Evolutionary conservation across 2,888 invertebrate genomes (phyloP).

Genomic region (Pachymerium ferrugineum): DNA sequence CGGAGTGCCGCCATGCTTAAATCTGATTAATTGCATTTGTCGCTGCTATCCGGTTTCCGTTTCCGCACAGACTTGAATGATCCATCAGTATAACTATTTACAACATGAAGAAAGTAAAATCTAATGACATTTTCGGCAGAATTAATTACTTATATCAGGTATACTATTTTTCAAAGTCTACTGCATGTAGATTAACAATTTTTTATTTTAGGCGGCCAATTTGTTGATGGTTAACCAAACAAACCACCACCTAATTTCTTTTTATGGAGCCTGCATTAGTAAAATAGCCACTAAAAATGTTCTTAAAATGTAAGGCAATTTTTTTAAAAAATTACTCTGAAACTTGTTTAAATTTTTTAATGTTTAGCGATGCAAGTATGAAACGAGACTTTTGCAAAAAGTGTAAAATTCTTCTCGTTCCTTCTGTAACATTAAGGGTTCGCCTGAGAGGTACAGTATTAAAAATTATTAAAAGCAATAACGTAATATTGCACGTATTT

Average conservation of each 20-base stretch:
- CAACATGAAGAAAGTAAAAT: not conserved
- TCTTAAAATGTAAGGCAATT: not conserved
- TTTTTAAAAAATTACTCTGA: not conserved
- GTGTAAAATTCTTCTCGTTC: not conserved
- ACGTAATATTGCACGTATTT: too few species aligned
- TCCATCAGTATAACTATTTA: too few species aligned
- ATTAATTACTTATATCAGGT: constrained; percentile 15
- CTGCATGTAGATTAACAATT: not conserved
- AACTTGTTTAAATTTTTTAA: not conserved
- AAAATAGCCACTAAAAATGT: constrained; percentile 23
- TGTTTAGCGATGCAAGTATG: not conserved
- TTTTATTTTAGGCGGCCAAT: not conserved
- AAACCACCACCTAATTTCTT: not conserved
- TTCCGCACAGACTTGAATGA: too few species aligned
- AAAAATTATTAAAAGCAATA: too few species aligned
- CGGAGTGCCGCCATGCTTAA: too few species aligned
- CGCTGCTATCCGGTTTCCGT: too few species aligned
- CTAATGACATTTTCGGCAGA: not conserved
- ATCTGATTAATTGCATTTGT: too few species aligned
- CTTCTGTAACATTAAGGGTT: not conserved
- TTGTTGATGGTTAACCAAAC: not conserved
- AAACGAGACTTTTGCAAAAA: not conserved
- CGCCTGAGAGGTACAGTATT: not conserved
- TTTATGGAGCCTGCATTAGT: not conserved
- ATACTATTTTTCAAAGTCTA: not conserved